phyloP scores from a whole-genome alignment of 2,888 invertebrate genomes.

The Tenthredo scrophulariae region DNA sequence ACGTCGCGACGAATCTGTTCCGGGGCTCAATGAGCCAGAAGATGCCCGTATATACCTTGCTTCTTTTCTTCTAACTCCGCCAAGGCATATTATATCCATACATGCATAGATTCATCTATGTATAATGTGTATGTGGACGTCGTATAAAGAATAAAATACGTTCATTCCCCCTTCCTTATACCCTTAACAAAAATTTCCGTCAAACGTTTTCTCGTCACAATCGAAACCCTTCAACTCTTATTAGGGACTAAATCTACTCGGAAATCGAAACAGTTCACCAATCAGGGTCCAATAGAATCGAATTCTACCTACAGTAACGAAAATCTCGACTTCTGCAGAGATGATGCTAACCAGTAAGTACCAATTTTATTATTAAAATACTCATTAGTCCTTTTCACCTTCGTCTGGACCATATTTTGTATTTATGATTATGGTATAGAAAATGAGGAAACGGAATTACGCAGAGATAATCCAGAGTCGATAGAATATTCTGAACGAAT shows the following conservation, averaged over 20 bases:
- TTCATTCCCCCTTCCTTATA: slow-evolving; percentile 20
- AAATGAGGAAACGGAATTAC: no score
- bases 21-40: slow-evolving; percentile 76
- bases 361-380: no score
- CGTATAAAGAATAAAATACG: background rate
- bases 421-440: no score
- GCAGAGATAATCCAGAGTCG: no score
- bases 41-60: slow-evolving; percentile 64
- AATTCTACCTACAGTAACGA: background rate
- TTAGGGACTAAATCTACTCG: background rate
- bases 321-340: background rate
- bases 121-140: background rate
- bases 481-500: no score
- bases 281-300: background rate
- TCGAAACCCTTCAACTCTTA: slow-evolving; percentile 20
- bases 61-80: slow-evolving; percentile 56
- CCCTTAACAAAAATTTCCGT: slow-evolving; percentile 39
- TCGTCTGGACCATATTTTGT: no score
- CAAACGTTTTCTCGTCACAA: slow-evolving; percentile 27
- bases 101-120: background rate
- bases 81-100: slow-evolving; percentile 31
- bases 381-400: no score
- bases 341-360: no score
- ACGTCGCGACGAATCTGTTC: slow-evolving; percentile 76
- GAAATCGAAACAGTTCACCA: background rate